Evolutionary conservation across 2,888 invertebrate species (phyloP).

Genomic region (Chouioia cunea): DNA sequence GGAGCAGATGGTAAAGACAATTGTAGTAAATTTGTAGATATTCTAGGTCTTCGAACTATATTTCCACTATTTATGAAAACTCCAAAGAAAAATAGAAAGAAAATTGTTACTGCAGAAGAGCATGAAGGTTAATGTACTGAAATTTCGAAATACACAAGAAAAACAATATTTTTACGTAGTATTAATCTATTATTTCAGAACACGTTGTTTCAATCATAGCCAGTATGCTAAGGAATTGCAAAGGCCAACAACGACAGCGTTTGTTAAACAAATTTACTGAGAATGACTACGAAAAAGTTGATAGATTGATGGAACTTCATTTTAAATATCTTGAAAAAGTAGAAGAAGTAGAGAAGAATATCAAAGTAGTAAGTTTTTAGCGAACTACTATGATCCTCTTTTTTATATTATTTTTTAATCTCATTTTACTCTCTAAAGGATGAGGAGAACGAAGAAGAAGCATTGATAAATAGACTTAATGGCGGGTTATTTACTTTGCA

Average conservation of each 20-base stretch:
- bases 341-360: conserved; percentile 79
- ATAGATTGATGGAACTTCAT: conserved; percentile 94
- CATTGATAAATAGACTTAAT: conserved; percentile 90
- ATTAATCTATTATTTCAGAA: conserved; percentile 71
- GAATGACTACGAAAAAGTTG: conserved; percentile 98
- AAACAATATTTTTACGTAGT: conserved; percentile 6
- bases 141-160: neutral
- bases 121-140: conserved; percentile 78
- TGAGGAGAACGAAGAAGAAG: conserved; percentile 84
- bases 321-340: conserved; percentile 97
- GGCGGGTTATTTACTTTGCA: conserved; percentile 97
- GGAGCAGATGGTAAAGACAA: conserved; percentile 95
- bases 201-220: conserved; percentile 94
- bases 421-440: conserved; percentile 68
- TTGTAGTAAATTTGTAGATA: conserved; percentile 98
- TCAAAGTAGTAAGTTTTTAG: conserved; percentile 70
- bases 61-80: conserved; percentile 99
- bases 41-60: conserved; percentile 93
- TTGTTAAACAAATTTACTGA: conserved; percentile 96
- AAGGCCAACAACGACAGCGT: conserved; percentile 89
- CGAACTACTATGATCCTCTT: neutral
- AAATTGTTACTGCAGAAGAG: conserved; percentile 85
- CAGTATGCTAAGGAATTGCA: conserved; percentile 92
- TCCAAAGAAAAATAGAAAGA: conserved; percentile 85
- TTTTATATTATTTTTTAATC: conserved; percentile 18